phyloP scores from a whole-genome alignment of 2,113 vertebrate genomes.

The Catharus fuscescens region DNA sequence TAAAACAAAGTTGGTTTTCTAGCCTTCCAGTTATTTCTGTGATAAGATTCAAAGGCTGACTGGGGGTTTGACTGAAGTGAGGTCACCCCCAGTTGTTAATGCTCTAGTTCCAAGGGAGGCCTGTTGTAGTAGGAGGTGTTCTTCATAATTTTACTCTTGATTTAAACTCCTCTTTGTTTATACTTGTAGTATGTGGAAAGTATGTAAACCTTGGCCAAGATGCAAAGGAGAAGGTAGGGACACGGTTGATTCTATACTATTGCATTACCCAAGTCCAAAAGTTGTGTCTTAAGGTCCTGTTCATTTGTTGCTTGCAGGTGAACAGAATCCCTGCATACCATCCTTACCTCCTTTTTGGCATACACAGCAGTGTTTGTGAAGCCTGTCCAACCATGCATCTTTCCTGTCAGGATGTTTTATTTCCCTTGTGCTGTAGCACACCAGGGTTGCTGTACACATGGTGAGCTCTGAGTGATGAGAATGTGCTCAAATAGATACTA shows the following conservation, averaged over 20 bases:
- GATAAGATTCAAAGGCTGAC: neutral
- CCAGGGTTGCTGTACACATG: rapidly evolving
- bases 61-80: neutral
- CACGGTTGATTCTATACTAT: neutral
- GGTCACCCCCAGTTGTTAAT: neutral
- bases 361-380: neutral
- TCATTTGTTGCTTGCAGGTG: neutral
- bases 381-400: neutral
- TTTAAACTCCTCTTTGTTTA: neutral
- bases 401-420: rapidly evolving
- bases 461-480: neutral
- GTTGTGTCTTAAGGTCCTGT: neutral
- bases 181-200: neutral
- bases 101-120: neutral
- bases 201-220: neutral
- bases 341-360: neutral
- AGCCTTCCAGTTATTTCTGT: neutral
- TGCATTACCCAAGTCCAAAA: neutral
- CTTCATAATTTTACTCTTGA: neutral
- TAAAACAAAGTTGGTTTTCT: neutral
- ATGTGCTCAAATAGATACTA: neutral
- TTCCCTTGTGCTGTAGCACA: rapidly evolving
- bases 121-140: neutral
- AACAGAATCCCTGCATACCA: neutral
- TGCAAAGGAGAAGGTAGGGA: neutral